A percentile compares a stretch with the other conserved stretches of the same genome.
These are phyloP conservation scores for Ormyrus thymus DNA, from an alignment of 2,888 invertebrate genomes.

Conservation along the genomic window DNA sequence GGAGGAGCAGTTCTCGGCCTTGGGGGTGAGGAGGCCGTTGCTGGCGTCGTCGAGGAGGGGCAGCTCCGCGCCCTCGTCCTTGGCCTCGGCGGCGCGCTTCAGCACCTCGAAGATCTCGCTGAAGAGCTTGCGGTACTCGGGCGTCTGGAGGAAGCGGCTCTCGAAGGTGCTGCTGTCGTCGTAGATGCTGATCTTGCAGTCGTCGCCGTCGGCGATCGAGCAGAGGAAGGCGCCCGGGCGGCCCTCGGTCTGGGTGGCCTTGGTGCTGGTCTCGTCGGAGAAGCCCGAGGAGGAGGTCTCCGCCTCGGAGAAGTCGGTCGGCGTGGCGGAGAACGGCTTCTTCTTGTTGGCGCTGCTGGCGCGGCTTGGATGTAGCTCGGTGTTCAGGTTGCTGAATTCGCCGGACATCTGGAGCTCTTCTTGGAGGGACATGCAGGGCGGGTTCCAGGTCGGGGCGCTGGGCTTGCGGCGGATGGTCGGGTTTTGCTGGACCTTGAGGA, in stretches of 20 bases:
- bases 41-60: slow-evolving; percentile 81
- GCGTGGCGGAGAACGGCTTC: slow-evolving; percentile 80
- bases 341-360: not conserved
- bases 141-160: slow-evolving; percentile 87
- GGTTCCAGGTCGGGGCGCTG: slow-evolving; percentile 71
- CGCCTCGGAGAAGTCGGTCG: slow-evolving; percentile 89
- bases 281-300: slow-evolving; percentile 91
- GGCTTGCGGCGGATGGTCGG: slow-evolving; percentile 73
- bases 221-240: slow-evolving; percentile 88
- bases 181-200: slow-evolving; percentile 90
- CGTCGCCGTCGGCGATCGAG: slow-evolving; percentile 90
- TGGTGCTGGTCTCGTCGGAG: slow-evolving; percentile 87
- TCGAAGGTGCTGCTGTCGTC: slow-evolving; percentile 86
- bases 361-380: slow-evolving; percentile 34
- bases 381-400: slow-evolving; percentile 81
- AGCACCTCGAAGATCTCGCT: slow-evolving; percentile 89
- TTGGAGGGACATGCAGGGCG: slow-evolving; percentile 77
- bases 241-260: slow-evolving; percentile 88
- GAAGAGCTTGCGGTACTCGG: slow-evolving; percentile 87
- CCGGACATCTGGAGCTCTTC: slow-evolving; percentile 87
- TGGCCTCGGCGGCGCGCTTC: slow-evolving; percentile 89
- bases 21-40: not conserved
- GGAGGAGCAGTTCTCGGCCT: slow-evolving; percentile 2
- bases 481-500: slow-evolving; percentile 84
- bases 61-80: slow-evolving; percentile 86